Conservation (phyloP, 2,113 vertebrate genomes). For the Uropsilus gracilis region DNA sequence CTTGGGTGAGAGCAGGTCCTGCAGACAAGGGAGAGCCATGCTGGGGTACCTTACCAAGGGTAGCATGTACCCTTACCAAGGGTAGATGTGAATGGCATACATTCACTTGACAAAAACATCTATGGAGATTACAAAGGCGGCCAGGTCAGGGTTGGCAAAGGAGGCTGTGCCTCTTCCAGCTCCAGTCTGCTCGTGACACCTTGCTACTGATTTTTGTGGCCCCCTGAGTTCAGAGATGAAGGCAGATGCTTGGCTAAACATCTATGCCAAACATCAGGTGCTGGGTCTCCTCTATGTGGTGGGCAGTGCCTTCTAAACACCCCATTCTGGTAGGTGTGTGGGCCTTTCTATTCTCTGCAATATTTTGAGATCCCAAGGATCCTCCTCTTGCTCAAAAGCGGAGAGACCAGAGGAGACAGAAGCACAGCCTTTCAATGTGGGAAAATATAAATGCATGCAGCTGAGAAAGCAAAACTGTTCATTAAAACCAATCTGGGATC, state of each 20-base stretch:
- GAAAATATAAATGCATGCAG: background rate
- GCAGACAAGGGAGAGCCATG: background rate
- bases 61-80: too few relatives aligned
- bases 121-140: too few relatives aligned
- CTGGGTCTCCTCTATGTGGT: background rate
- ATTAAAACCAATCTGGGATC: slow-evolving; percentile 58
- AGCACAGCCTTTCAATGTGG: background rate
- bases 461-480: slow-evolving; percentile 63
- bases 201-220: background rate
- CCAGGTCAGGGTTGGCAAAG: fast-evolving
- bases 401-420: background rate
- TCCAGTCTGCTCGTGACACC: background rate
- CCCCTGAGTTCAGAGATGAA: background rate
- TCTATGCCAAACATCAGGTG: background rate
- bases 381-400: background rate
- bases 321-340: background rate
- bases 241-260: fast-evolving
- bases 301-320: background rate
- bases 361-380: background rate
- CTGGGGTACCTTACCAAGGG: background rate
- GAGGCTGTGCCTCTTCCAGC: background rate
- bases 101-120: background rate
- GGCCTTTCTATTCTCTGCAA: background rate
- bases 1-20: background rate
- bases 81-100: background rate